Percentiles rank a stretch among this genome's conserved stretches.
Conservation (phyloP, 2,113 vertebrate genomes). For the Xiphorhynchus elegans region DNA sequence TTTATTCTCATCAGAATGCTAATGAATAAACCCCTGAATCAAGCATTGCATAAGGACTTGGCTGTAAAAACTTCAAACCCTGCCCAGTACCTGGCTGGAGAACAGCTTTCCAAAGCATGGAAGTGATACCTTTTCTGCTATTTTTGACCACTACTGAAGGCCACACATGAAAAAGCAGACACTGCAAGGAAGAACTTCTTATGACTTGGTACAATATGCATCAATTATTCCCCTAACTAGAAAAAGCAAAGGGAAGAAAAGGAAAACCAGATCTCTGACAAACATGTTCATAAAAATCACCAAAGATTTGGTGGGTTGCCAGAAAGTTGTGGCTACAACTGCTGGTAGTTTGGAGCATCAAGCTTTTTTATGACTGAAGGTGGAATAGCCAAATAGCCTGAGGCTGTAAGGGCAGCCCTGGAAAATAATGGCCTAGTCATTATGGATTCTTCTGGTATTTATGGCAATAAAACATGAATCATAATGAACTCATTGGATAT, state of each 20-base stretch:
- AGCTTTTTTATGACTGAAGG: constrained; percentile 61
- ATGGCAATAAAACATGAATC: constrained; percentile 76
- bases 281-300: constrained; percentile 18
- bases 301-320: constrained; percentile 45
- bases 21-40: neutral
- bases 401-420: constrained; percentile 59
- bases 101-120: neutral
- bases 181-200: constrained; percentile 42
- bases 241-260: constrained; percentile 15
- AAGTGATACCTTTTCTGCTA: neutral
- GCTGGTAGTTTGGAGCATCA: constrained; percentile 54
- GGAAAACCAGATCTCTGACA: constrained; percentile 1
- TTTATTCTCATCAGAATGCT: neutral
- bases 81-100: neutral
- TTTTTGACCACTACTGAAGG: constrained; percentile 16
- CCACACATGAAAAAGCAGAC: constrained; percentile 17
- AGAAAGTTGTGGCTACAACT: constrained; percentile 47
- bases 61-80: neutral
- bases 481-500: constrained; percentile 76
- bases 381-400: constrained; percentile 69
- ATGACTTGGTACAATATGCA: constrained; percentile 25
- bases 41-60: neutral
- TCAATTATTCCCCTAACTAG: constrained; percentile 50
- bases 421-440: constrained; percentile 69
- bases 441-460: constrained; percentile 74